Evolutionary conservation across 2,888 invertebrate genomes (phyloP).

Genomic region (Ochlodes sylvanus): DNA sequence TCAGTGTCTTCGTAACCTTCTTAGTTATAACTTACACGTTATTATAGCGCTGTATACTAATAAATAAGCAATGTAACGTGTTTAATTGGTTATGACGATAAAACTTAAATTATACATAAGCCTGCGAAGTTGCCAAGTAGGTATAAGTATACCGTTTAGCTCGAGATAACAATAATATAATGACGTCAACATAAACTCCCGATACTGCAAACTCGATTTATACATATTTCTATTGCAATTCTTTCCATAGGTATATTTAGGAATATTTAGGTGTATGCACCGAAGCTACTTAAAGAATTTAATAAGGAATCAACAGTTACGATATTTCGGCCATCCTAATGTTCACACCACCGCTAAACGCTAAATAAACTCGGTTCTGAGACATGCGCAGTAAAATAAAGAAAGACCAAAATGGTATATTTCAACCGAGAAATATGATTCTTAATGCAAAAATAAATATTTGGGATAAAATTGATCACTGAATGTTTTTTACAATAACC

Average conservation of each 20-base stretch:
- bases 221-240: not conserved
- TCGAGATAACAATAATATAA: constrained; percentile 18
- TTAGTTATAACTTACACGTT: not conserved
- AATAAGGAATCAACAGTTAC: constrained; percentile 29
- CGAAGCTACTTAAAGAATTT: not conserved
- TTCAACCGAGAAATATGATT: constrained; percentile 6
- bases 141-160: constrained; percentile 2
- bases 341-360: constrained; percentile 19
- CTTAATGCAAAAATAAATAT: constrained; percentile 6
- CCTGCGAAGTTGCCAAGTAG: not conserved
- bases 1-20: not conserved
- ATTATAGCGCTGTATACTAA: not conserved
- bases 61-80: not conserved
- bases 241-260: not conserved
- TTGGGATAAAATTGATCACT: not conserved
- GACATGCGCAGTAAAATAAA: constrained; percentile 72
- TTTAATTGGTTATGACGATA: constrained; percentile 3
- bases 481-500: not conserved
- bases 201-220: constrained; percentile 6
- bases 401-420: constrained; percentile 53
- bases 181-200: constrained; percentile 21
- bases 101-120: constrained; percentile 6
- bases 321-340: constrained; percentile 21
- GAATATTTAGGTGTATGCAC: not conserved
- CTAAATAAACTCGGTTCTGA: constrained; percentile 39